Conservation (phyloP, 2,797 vertebrate genomes). For the Coregonus sp. region DNA sequence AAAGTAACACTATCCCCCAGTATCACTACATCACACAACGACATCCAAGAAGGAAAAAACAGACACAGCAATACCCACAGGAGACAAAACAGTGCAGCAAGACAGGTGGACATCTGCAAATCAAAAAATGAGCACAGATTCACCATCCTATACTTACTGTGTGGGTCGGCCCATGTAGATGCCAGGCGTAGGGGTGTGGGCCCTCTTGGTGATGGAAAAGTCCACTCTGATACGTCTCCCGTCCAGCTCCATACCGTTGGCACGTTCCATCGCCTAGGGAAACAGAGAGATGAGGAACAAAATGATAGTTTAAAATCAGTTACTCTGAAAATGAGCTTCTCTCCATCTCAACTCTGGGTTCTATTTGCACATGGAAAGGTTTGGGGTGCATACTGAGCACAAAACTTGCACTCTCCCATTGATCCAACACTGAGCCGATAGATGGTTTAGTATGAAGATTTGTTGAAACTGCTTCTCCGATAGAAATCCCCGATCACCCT, state of each 20-base stretch:
- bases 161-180: conserved; percentile 95
- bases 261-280: conserved; percentile 89
- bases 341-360: not conserved
- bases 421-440: no score
- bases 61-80: not conserved
- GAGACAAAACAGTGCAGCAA: not conserved
- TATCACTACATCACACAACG: not conserved
- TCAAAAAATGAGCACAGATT: not conserved
- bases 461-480: no score
- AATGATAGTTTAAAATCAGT: conserved; percentile 22
- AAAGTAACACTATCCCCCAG: not conserved
- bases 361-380: not conserved
- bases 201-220: conserved; percentile 92
- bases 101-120: not conserved
- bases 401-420: no score
- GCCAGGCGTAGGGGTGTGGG: conserved; percentile 92
- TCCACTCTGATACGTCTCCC: conserved; percentile 90
- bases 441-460: no score
- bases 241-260: conserved; percentile 94
- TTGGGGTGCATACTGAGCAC: not conserved
- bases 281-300: conserved; percentile 27
- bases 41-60: not conserved
- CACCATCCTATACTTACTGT: conserved; percentile 77
- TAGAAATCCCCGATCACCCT: no score
- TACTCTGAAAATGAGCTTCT: not conserved